Percentiles rank a stretch among this genome's conserved stretches.
phyloP scores from a whole-genome alignment of 2,797 vertebrate genomes.

The Pogoniulus pusillus region DNA sequence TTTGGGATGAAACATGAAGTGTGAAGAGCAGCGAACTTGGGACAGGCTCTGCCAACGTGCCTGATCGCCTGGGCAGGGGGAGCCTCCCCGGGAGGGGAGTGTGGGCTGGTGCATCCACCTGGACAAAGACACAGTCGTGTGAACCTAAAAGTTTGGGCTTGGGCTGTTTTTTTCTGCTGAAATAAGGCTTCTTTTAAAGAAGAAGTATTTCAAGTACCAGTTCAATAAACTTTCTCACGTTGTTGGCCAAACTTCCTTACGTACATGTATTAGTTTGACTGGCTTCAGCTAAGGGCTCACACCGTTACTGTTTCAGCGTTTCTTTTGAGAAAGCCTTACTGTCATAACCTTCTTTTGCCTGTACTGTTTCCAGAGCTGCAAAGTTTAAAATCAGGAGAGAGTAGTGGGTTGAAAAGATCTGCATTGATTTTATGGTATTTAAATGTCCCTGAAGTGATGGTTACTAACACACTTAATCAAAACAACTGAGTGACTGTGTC shows the following conservation, averaged over 20 bases:
- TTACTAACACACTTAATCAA: neutral
- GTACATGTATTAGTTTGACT: too few species aligned
- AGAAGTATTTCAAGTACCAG: neutral
- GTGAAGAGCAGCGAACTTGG: neutral
- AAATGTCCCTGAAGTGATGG: neutral
- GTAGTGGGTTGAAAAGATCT: neutral
- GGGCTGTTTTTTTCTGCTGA: neutral
- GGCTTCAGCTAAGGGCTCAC: neutral
- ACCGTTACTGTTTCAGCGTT: neutral
- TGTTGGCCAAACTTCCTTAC: rapidly evolving
- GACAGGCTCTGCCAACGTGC: neutral
- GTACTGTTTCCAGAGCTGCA: rapidly evolving
- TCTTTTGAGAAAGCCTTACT: neutral
- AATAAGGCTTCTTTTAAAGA: neutral
- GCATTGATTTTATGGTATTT: neutral
- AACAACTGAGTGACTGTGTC: neutral
- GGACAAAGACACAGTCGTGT: rapidly evolving
- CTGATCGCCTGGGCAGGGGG: neutral
- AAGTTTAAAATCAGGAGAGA: neutral
- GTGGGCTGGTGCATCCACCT: neutral
- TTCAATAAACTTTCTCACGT: neutral
- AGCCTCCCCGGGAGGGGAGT: too few species aligned
- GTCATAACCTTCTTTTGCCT: neutral
- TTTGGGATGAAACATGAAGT: neutral
- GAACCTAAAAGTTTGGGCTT: neutral